Evolutionary conservation across 2,113 vertebrate species (phyloP).

Genomic region (Casuarius casuarius): DNA sequence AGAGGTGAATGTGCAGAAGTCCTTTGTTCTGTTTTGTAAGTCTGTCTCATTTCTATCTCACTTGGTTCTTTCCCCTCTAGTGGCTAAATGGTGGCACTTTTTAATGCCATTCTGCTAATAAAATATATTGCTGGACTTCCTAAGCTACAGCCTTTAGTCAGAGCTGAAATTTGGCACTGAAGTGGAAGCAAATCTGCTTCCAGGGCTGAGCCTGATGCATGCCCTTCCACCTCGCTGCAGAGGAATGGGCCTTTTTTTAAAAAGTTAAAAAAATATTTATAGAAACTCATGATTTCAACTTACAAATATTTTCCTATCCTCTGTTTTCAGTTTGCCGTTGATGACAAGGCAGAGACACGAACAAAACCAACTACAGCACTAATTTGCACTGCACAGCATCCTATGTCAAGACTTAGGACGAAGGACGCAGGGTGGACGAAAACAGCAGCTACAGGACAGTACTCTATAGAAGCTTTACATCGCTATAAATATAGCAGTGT

Average conservation of each 20-base stretch:
- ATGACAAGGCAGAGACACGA: background rate
- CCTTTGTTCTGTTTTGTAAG: background rate
- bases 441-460: fast-evolving
- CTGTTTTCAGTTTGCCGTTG: background rate
- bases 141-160: background rate
- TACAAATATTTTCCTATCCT: background rate
- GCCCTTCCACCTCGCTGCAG: fast-evolving
- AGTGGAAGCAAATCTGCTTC: background rate
- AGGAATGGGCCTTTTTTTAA: background rate
- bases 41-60: background rate
- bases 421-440: background rate
- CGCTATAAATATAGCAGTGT: background rate
- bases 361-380: background rate
- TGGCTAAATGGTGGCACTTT: background rate
- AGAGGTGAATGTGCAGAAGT: background rate
- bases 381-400: background rate
- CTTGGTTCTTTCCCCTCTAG: background rate
- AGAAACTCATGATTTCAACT: background rate
- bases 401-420: fast-evolving
- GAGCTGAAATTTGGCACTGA: background rate
- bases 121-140: background rate
- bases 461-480: background rate
- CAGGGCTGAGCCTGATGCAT: background rate
- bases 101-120: background rate
- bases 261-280: background rate